Evolutionary conservation across 1,140 invertebrate genomes (phyloP).

Genomic region (Mesaphorura yosii): DNA sequence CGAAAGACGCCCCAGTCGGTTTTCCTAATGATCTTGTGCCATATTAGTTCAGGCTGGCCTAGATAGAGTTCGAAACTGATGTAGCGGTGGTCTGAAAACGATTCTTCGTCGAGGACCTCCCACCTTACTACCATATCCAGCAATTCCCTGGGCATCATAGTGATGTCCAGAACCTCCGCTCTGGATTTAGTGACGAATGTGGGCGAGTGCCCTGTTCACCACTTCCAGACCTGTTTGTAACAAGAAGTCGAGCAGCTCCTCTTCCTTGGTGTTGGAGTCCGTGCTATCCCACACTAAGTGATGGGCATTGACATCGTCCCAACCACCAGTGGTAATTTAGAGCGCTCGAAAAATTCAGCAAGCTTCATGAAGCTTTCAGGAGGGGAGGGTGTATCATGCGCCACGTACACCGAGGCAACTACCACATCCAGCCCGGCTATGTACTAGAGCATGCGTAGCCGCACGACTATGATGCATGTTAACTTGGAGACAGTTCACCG

Average conservation of each 20-base stretch:
- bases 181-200: constrained; percentile 8
- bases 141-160: background rate
- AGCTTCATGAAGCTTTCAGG: constrained; percentile 3
- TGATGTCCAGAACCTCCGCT: constrained; percentile 18
- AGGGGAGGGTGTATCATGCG: background rate
- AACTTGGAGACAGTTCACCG: too few relatives aligned
- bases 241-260: constrained; percentile 10
- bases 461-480: too few relatives aligned
- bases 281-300: constrained; percentile 16
- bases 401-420: constrained; percentile 17
- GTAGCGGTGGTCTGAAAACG: constrained; percentile 16
- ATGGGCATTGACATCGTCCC: constrained; percentile 20
- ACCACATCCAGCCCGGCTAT: too few relatives aligned
- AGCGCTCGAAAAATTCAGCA: constrained; percentile 1
- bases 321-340: constrained; percentile 4
- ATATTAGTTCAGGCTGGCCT: background rate
- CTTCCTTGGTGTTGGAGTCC: constrained; percentile 13
- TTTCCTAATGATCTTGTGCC: constrained; percentile 11
- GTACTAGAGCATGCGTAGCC: too few relatives aligned
- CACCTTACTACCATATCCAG: background rate
- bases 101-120: constrained; percentile 13
- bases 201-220: constrained; percentile 6
- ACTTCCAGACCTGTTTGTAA: background rate
- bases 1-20: constrained; percentile 8
- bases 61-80: background rate